phyloP scores from a whole-genome alignment of 2,113 vertebrate species.

The Pelobates fuscus region DNA sequence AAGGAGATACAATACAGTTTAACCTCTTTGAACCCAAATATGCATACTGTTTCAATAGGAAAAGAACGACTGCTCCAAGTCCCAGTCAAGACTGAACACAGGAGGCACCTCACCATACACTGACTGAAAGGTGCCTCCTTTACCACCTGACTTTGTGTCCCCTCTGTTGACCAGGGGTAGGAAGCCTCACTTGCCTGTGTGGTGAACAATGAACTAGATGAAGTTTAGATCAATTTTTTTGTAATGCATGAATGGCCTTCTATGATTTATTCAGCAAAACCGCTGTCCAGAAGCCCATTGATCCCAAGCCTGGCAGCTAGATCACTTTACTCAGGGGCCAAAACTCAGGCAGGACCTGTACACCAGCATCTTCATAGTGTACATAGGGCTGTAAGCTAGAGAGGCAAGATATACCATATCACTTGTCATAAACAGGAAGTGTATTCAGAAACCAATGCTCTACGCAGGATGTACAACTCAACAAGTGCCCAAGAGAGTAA shows the following conservation, averaged over 20 bases:
- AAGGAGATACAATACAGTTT: background rate
- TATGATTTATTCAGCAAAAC: background rate
- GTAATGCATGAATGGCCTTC: background rate
- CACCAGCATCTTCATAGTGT: constrained; percentile 12
- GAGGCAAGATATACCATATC: background rate
- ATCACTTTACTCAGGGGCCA: background rate
- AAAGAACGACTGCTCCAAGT: background rate
- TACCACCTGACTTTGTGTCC: constrained; percentile 1
- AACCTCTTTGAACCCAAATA: background rate
- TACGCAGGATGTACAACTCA: background rate
- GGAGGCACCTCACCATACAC: background rate
- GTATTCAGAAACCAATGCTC: background rate
- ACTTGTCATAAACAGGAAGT: background rate
- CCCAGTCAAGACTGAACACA: background rate
- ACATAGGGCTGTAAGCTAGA: background rate
- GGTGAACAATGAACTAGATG: background rate
- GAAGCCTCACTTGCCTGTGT: constrained; percentile 6
- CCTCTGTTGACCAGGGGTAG: constrained; percentile 46
- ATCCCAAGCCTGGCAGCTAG: constrained; percentile 29
- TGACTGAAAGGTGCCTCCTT: background rate
- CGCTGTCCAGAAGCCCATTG: background rate
- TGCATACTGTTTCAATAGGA: background rate
- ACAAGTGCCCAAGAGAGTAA: no score
- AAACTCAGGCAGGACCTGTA: constrained; percentile 36
- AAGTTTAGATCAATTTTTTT: background rate